Percentiles rank a stretch among this genome's conserved stretches.
Conservation (phyloP, 2,113 vertebrate species). For the Xenopus borealis region DNA sequence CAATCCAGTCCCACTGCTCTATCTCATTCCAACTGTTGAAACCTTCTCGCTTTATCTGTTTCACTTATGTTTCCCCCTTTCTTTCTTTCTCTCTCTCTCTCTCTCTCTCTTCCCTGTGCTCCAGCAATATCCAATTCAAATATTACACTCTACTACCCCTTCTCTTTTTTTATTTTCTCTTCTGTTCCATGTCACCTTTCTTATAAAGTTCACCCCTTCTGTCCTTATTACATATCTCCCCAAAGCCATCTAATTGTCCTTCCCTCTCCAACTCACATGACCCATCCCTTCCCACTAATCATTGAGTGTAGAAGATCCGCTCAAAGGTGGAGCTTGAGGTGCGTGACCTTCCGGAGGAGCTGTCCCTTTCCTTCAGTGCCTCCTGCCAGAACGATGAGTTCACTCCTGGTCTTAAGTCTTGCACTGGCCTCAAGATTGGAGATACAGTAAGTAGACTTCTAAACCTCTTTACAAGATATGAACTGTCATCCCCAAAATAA, state of each 20-base stretch:
- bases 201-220: not conserved
- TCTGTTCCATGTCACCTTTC: not conserved
- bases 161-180: not conserved
- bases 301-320: conserved; percentile 80
- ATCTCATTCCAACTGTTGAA: no score
- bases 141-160: no score
- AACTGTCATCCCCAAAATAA: no score
- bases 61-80: not conserved
- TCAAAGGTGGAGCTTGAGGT: conserved; percentile 90
- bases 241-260: not conserved
- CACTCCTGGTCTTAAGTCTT: conserved; percentile 80
- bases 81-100: no score
- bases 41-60: no score
- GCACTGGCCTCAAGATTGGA: conserved; percentile 84
- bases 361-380: conserved; percentile 85
- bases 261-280: not conserved
- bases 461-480: no score
- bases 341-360: conserved; percentile 79
- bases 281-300: not conserved
- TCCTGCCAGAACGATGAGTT: conserved; percentile 80
- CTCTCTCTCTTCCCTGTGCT: not conserved
- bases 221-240: conserved; percentile 20
- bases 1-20: no score
- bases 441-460: conserved; percentile 76
- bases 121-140: not conserved